Percentiles rank a stretch among this genome's conserved stretches.
Conservation (phyloP, 2,113 vertebrate genomes). For the Gasterosteus aculeatus region DNA sequence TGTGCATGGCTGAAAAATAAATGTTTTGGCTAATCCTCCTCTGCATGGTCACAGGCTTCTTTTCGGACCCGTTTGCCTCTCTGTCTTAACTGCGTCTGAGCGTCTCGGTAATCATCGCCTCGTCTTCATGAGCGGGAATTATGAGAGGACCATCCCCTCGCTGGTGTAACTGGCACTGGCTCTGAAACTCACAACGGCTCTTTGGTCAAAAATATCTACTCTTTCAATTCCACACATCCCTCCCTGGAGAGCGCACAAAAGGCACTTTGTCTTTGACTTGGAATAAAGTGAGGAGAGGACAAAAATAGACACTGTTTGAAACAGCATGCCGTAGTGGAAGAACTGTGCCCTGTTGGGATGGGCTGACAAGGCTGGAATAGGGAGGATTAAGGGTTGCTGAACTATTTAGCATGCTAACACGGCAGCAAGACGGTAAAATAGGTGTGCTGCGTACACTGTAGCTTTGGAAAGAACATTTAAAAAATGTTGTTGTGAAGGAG, state of each 20-base stretch:
- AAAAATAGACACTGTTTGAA: constrained; percentile 82
- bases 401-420: constrained; percentile 46
- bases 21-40: constrained; percentile 49
- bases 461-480: constrained; percentile 20
- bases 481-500: constrained; percentile 3
- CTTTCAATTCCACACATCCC: constrained; percentile 74
- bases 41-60: constrained; percentile 44
- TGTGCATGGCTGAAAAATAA: constrained; percentile 40
- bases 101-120: constrained; percentile 61
- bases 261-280: constrained; percentile 81
- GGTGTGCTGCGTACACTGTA: neutral
- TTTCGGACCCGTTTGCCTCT: constrained; percentile 51
- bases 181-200: constrained; percentile 54
- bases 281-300: constrained; percentile 76
- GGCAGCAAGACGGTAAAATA: constrained; percentile 26
- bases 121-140: constrained; percentile 61
- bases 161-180: constrained; percentile 61
- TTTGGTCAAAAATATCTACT: constrained; percentile 72
- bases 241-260: constrained; percentile 79
- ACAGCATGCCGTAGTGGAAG: constrained; percentile 77
- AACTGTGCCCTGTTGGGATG: constrained; percentile 72
- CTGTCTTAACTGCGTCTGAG: constrained; percentile 46
- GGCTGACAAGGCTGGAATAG: constrained; percentile 61
- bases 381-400: constrained; percentile 28
- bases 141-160: constrained; percentile 53